A percentile compares a stretch with the other conserved stretches of the same genome.
Evolutionary conservation across 1,140 invertebrate genomes (phyloP).

Genomic region (Cardiocondyla obscurior): DNA sequence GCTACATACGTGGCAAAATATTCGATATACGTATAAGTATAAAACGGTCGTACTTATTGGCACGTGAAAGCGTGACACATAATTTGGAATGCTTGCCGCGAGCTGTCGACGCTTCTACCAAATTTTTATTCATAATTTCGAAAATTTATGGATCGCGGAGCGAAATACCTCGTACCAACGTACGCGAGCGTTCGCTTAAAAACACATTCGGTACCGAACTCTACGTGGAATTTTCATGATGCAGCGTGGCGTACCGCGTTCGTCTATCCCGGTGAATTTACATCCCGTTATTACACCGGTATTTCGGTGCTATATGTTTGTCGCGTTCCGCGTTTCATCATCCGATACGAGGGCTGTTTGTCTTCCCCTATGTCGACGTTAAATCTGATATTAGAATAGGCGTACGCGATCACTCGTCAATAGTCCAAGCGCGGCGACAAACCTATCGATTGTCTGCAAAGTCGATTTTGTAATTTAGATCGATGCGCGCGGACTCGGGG

Average conservation of each 20-base stretch:
- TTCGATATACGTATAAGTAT: background rate
- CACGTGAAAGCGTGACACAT: background rate
- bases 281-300: constrained; percentile 50
- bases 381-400: constrained; percentile 50
- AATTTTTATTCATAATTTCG: constrained; percentile 44
- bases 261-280: constrained; percentile 48
- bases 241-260: constrained; percentile 25
- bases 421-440: constrained; percentile 36
- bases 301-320: constrained; percentile 49
- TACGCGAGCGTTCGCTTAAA: constrained; percentile 7
- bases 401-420: constrained; percentile 44
- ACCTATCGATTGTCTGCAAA: constrained; percentile 54
- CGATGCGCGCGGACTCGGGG: background rate
- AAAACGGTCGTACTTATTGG: background rate
- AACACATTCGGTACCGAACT: constrained; percentile 33
- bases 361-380: constrained; percentile 51
- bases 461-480: constrained; percentile 58
- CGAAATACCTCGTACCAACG: constrained; percentile 27
- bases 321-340: constrained; percentile 47
- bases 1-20: background rate
- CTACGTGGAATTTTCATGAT: constrained; percentile 41
- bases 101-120: background rate
- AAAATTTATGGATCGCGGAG: constrained; percentile 24
- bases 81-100: background rate
- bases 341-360: constrained; percentile 39